A percentile compares a stretch with the other conserved stretches of the same genome.
Conservation (phyloP, 2,113 vertebrate genomes). For the Chrysochloris asiatica region DNA sequence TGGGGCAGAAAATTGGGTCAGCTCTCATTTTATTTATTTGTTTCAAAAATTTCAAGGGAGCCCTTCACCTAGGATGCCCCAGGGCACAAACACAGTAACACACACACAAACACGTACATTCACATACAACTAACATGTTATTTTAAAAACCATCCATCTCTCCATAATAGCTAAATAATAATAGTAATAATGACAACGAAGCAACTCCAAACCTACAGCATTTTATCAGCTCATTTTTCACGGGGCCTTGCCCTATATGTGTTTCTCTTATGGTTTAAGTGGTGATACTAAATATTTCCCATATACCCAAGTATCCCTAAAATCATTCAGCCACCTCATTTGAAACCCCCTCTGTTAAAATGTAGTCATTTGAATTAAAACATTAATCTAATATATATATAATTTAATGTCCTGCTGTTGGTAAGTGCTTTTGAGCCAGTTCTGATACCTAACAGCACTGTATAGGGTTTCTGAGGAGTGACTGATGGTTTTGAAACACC, state of each 20-base stretch:
- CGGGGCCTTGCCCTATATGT: not conserved
- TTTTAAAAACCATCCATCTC: constrained; percentile 63
- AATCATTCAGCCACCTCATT: constrained; percentile 13
- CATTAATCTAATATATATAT: no score
- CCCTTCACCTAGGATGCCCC: constrained; percentile 67
- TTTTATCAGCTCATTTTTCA: constrained; percentile 67
- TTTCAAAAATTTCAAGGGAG: constrained; percentile 76
- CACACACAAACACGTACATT: constrained; percentile 35
- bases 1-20: constrained; percentile 80
- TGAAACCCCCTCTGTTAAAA: not conserved
- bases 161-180: constrained; percentile 64
- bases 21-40: constrained; percentile 79
- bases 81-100: constrained; percentile 71
- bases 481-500: constrained; percentile 18
- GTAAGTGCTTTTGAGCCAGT: no score
- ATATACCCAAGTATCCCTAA: no score
- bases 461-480: no score
- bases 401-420: no score
- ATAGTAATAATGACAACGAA: constrained; percentile 60
- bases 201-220: constrained; percentile 44
- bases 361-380: no score
- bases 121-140: constrained; percentile 63
- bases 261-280: constrained; percentile 25
- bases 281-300: not conserved
- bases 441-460: no score